Evolutionary conservation across 2,113 vertebrate species (phyloP), one percentile per base, ranked within the genome.

Genomic region (Heptranchias perlo): DNA sequence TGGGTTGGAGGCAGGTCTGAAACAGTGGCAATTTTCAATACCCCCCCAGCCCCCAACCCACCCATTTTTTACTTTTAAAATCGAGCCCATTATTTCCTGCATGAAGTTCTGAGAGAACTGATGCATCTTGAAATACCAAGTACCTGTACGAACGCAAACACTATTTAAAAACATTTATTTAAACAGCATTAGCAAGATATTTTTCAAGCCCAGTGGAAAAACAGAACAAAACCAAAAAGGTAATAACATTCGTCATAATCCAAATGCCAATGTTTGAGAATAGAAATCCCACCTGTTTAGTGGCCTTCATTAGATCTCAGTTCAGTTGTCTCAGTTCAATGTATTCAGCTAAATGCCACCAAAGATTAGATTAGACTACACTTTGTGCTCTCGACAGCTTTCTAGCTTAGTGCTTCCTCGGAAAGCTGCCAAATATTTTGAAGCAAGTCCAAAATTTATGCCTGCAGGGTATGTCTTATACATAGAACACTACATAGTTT

Each of bases 361-460:
- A 44, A 18, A 47, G 44, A 95, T 73, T 69, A 16, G 14, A 52
- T 95, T 73, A 47, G 62, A 67, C 28, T 91, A 7, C 4, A 35
- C 94, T 16, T 31, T 95, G 13, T 95, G 65, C 44, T 69, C 65
- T 18, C 14, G 28, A 73, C 44, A 95, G 94, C n/a, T 94, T 25
- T 94, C 62, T 94, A 47, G 10, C 14, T 67, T 13, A 67, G 47
- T 95, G 44, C 92, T 94, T 94, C 92, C 21, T 65, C 21, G 61
- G 23, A 47, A 64, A 67, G 61, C 8, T 94, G 92, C 62, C 58
- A 94, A 94, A 47, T 94, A 94, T 64, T 94, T 94, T 94, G 61
- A 94, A 91, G 18, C 39, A 47, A 65, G 18, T 95, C 44, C 62
- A 10, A 69, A 95, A 95, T 49, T 28, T 69, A 44, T 69, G 25